A percentile compares a stretch with the other conserved stretches of the same genome.
phyloP scores from a whole-genome alignment of 2,888 invertebrate genomes.

The Macaria liturata region DNA sequence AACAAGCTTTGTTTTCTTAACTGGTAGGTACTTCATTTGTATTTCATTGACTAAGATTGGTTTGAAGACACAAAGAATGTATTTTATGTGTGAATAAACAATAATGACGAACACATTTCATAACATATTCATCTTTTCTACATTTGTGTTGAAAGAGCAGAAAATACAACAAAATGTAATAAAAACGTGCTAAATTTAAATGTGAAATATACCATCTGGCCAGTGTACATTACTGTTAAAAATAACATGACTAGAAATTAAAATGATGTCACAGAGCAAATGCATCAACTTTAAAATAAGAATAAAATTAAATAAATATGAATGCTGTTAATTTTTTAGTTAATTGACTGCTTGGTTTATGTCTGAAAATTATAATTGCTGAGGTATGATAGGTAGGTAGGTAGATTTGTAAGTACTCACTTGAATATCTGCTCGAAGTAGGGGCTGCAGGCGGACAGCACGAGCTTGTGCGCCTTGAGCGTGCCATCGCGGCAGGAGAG shows the following conservation, averaged over 20 bases:
- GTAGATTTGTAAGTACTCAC: slow-evolving; percentile 48
- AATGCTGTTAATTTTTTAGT: neutral
- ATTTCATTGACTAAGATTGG: too few relatives aligned
- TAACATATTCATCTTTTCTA: too few relatives aligned
- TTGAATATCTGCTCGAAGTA: slow-evolving; percentile 90
- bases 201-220: slow-evolving; percentile 50
- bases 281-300: slow-evolving; percentile 27
- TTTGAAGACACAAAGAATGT: too few relatives aligned
- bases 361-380: too few relatives aligned
- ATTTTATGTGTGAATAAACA: too few relatives aligned
- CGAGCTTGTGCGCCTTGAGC: slow-evolving; percentile 87
- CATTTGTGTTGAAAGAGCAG: too few relatives aligned
- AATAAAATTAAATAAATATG: slow-evolving; percentile 1
- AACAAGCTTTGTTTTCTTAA: too few relatives aligned
- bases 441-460: slow-evolving; percentile 89
- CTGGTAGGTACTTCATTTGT: too few relatives aligned
- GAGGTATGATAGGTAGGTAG: too few relatives aligned
- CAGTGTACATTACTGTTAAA: slow-evolving; percentile 48
- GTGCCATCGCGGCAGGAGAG: slow-evolving; percentile 88
- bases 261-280: slow-evolving; percentile 72
- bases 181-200: slow-evolving; percentile 34
- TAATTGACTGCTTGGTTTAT: too few relatives aligned
- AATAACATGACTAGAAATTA: slow-evolving; percentile 66
- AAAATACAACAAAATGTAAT: slow-evolving; percentile 20
- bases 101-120: too few relatives aligned